Conservation (phyloP, 2,888 invertebrate genomes). For the Sicus ferrugineus region DNA sequence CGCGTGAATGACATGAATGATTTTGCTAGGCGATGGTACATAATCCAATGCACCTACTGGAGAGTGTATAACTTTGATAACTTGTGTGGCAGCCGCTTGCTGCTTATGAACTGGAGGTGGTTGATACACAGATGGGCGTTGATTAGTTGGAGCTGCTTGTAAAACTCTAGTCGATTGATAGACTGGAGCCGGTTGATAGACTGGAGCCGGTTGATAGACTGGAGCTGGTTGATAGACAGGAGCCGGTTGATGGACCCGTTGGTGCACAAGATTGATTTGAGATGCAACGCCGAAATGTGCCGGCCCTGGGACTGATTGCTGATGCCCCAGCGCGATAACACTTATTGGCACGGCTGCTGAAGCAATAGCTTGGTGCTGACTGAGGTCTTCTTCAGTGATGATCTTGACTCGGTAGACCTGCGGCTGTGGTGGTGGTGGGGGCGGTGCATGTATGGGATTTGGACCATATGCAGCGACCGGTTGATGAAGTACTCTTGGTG, state of each 20-base stretch:
- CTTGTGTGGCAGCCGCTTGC: conserved; percentile 33
- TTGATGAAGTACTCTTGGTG: background rate
- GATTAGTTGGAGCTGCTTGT: too few species aligned
- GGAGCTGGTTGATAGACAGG: conserved; percentile 46
- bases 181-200: too few species aligned
- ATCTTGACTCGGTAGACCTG: background rate
- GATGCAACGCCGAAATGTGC: background rate
- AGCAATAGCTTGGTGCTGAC: background rate
- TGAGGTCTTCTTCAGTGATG: background rate
- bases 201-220: background rate
- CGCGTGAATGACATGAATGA: conserved; percentile 56
- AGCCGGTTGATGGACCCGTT: conserved; percentile 21
- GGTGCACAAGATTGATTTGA: background rate
- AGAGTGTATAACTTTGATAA: conserved; percentile 47
- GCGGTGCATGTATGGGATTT: background rate
- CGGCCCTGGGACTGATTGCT: conserved; percentile 34
- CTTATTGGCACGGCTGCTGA: conserved; percentile 25
- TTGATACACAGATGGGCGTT: too few species aligned
- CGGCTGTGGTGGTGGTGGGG: background rate
- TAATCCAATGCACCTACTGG: conserved; percentile 33
- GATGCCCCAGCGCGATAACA: conserved; percentile 46
- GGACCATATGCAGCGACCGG: conserved; percentile 45
- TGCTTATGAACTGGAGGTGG: background rate
- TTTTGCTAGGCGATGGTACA: conserved; percentile 43
- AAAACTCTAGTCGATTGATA: too few species aligned